Evolutionary conservation across 1,140 invertebrate species (phyloP).

Genomic region (Bombus haemorrhoidalis): DNA sequence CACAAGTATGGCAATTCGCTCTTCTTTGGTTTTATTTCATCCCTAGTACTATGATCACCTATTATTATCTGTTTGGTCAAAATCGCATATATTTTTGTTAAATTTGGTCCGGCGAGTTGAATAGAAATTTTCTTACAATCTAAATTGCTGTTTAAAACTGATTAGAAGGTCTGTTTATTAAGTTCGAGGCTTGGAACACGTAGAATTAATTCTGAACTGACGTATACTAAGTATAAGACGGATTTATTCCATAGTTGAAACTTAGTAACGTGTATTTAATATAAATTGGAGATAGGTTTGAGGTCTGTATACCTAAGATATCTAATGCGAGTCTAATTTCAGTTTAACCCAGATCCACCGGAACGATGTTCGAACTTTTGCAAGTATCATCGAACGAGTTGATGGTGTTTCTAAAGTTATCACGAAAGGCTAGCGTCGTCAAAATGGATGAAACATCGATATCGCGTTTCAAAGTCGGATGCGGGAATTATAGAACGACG

Average conservation of each 20-base stretch:
- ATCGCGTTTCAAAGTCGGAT: background rate
- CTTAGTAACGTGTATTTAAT: background rate
- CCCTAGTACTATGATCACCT: background rate
- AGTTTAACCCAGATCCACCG: slow-evolving; percentile 13
- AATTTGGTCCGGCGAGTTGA: background rate
- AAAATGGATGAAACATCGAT: background rate
- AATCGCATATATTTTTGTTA: background rate
- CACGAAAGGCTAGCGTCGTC: too few relatives aligned
- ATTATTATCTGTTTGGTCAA: background rate
- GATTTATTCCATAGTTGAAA: background rate
- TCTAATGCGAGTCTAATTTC: background rate
- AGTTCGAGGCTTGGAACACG: background rate
- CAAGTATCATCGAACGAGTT: background rate
- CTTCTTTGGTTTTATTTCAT: too few relatives aligned
- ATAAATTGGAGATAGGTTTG: background rate
- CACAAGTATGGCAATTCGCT: accelerated
- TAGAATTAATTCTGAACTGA: background rate
- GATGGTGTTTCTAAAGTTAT: slow-evolving; percentile 5
- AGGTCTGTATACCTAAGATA: background rate
- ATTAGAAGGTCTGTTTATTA: background rate
- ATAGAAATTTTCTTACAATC: background rate
- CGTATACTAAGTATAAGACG: background rate
- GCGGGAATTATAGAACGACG: background rate
- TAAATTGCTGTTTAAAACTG: background rate
- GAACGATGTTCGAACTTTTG: background rate